These are phyloP conservation scores for Eristalis tenax DNA, from an alignment of 2,888 invertebrate species.

Conservation along the genomic window DNA sequence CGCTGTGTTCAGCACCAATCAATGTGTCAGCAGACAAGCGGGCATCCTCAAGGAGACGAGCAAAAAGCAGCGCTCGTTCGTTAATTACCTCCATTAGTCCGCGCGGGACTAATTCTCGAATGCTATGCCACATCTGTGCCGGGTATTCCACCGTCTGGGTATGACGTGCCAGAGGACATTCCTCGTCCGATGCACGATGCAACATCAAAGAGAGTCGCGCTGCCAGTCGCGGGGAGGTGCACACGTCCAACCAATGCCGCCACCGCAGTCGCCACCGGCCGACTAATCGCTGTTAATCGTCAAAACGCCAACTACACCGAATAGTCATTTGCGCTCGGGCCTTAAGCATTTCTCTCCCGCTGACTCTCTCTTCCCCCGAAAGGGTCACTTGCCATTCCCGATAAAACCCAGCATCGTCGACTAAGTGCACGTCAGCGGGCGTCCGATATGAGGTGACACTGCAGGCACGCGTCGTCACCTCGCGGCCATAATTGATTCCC, in stretches of 20 bases:
- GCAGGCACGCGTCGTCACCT: not conserved
- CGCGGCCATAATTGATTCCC: not conserved
- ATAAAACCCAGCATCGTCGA: conserved; percentile 27
- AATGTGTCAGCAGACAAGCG: not conserved
- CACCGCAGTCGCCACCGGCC: conserved; percentile 21
- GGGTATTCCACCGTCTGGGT: conserved; percentile 42
- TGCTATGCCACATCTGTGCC: conserved; percentile 48
- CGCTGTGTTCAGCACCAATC: not conserved
- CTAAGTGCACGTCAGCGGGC: conserved; percentile 57
- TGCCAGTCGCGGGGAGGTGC: not conserved
- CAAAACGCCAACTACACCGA: conserved; percentile 56
- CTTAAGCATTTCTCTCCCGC: too few relatives aligned
- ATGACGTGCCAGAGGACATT: conserved; percentile 53
- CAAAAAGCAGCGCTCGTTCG: conserved; percentile 28
- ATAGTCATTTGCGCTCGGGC: conserved; percentile 64
- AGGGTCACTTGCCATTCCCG: conserved; percentile 54
- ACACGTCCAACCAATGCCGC: conserved; percentile 49
- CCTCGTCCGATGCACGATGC: not conserved
- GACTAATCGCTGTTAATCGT: conserved; percentile 65
- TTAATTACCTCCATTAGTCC: conserved; percentile 68
- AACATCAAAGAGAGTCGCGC: conserved; percentile 59
- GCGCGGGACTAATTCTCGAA: conserved; percentile 22
- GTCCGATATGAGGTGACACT: conserved; percentile 37
- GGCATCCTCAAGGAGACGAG: conserved; percentile 35
- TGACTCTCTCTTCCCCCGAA: conserved; percentile 62